A percentile compares a stretch with the other conserved stretches of the same genome.
Evolutionary conservation across 2,113 vertebrate species (phyloP).

Genomic region (Phyllopteryx taeniolatus): DNA sequence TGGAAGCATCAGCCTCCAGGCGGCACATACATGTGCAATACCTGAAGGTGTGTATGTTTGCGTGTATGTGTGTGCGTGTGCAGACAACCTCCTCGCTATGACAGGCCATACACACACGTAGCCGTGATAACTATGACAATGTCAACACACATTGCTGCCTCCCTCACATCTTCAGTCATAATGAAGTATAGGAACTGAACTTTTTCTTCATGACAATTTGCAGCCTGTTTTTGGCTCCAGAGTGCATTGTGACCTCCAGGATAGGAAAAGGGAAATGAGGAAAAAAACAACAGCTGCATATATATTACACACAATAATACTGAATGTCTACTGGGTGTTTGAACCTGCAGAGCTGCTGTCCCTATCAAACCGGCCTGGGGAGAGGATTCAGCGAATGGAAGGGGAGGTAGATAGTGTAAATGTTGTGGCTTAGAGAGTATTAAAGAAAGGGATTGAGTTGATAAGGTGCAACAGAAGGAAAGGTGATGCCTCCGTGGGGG

Average conservation of each 20-base stretch:
- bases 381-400: slow-evolving; percentile 33
- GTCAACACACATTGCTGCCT: slow-evolving; percentile 61
- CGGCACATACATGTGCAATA: slow-evolving; percentile 33
- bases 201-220: slow-evolving; percentile 60
- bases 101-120: slow-evolving; percentile 62
- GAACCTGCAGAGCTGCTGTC: slow-evolving; percentile 45
- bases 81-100: slow-evolving; percentile 45
- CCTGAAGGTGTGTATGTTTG: slow-evolving; percentile 46
- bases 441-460: slow-evolving; percentile 46
- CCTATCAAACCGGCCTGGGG: slow-evolving; percentile 50
- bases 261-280: slow-evolving; percentile 27
- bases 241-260: slow-evolving; percentile 49
- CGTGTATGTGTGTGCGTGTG: slow-evolving; percentile 48
- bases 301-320: neutral
- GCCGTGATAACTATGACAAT: slow-evolving; percentile 60
- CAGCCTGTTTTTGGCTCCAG: slow-evolving; percentile 43
- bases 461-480: slow-evolving; percentile 38
- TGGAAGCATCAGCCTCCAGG: slow-evolving; percentile 53
- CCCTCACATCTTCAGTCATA: slow-evolving; percentile 56
- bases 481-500: slow-evolving; percentile 45
- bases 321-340: neutral
- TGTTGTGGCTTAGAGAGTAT: slow-evolving; percentile 38
- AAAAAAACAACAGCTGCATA: neutral
- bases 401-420: slow-evolving; percentile 38
- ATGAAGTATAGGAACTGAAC: slow-evolving; percentile 53